These are phyloP conservation scores for Ciconia boyciana DNA, from an alignment of 2,113 vertebrate genomes.

Conservation along the genomic window DNA sequence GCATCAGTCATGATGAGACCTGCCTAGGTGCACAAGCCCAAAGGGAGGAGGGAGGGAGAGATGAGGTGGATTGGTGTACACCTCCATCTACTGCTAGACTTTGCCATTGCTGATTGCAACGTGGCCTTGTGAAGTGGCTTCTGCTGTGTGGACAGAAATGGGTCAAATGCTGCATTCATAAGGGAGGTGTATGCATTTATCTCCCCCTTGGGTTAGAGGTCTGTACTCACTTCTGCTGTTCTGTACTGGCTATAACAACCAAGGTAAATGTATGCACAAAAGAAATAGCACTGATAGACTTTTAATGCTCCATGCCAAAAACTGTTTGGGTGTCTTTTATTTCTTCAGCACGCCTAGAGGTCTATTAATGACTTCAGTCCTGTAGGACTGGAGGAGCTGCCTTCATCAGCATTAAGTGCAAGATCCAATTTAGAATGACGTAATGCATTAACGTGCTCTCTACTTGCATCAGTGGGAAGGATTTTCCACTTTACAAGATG, in stretches of 20 bases:
- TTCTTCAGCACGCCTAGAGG: not conserved
- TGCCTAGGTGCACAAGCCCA: rapidly evolving
- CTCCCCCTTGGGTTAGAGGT: not conserved
- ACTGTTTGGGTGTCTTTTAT: not conserved
- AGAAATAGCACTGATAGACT: not conserved
- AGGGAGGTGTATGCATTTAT: not conserved
- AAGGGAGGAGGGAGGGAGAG: not conserved
- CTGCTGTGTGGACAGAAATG: not conserved
- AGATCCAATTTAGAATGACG: conserved; percentile 69
- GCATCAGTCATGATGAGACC: rapidly evolving
- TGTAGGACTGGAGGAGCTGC: conserved; percentile 16
- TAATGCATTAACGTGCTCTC: conserved; percentile 26
- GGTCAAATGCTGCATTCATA: rapidly evolving
- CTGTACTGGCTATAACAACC: not conserved
- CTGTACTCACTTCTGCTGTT: not conserved
- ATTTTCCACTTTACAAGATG: conserved; percentile 48
- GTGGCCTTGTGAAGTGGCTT: not conserved
- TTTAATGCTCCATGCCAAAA: not conserved
- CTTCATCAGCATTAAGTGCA: conserved; percentile 56
- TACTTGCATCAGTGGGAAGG: conserved; percentile 31
- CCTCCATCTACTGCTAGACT: not conserved
- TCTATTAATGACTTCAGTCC: conserved; percentile 38
- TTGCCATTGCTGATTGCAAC: not conserved
- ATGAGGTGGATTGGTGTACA: not conserved
- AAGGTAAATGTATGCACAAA: not conserved